Evolutionary conservation across 2,888 invertebrate genomes (phyloP), one percentile per base, ranked within the genome.

Genomic region (Bedellia somnulentella): DNA sequence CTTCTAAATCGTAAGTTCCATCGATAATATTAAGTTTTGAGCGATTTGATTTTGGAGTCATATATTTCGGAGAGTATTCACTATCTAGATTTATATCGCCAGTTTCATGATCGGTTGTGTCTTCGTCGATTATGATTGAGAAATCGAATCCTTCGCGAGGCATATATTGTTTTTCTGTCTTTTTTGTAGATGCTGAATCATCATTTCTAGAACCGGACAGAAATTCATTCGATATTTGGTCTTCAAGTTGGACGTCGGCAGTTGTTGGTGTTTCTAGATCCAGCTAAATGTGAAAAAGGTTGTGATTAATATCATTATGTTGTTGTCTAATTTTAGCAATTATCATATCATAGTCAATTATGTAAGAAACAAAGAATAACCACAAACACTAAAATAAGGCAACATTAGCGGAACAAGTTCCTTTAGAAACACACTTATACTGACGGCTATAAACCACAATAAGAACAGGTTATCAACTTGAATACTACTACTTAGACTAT

Each of bases 231-330:
- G 64, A 58, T 15, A 59, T 42, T 2, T 53, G 54, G 4, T 60
- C 60, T 33, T 64, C 66, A 2, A 55, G 38, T 1, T 63, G 80
- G 10, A 73, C 44, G 12, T 77, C 77, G 2, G 70, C 70, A 16
- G 76, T 76, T 3, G 75, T 73, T 6, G 77, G 77, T 2, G 76
- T 77, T 59, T 77, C 77, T 22, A 77, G 41, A 35, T 76, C 75
- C 11, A 77, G 53, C 76, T 77, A 39, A 27, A 62, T 52, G 15
- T 11, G 26, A 33, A 31, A 36, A 14, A n/a, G n/a, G n/a, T n/a
- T n/a, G n/a, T n/a, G n/a, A n/a, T n/a, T n/a, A n/a, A n/a, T n/a
- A n/a, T n/a, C n/a, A n/a, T n/a, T n/a, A n/a, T n/a, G n/a, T n/a
- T n/a, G n/a, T n/a, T n/a, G n/a, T n/a, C n/a, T n/a, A n/a, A n/a